Conservation (phyloP, 2,888 invertebrate species). For the Cantharis rustica region DNA sequence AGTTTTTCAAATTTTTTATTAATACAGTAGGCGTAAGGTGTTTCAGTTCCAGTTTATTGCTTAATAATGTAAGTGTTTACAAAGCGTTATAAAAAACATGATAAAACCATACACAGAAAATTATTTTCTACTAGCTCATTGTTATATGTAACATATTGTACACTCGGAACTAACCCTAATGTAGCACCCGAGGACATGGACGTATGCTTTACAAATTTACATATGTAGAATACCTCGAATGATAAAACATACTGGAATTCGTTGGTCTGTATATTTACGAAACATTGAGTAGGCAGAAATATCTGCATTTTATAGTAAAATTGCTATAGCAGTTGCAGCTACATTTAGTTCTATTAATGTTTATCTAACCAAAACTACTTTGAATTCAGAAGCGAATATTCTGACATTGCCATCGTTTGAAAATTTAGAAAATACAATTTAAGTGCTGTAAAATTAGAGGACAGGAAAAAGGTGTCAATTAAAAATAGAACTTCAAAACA, state of each 20-base stretch:
- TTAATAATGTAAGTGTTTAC: neutral
- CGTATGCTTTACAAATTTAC: slow-evolving; percentile 34
- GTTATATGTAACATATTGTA: slow-evolving; percentile 30
- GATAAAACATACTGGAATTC: slow-evolving; percentile 34
- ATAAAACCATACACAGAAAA: neutral
- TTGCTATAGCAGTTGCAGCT: neutral
- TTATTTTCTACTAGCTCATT: slow-evolving; percentile 14
- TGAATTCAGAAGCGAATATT: neutral
- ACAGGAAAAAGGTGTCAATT: slow-evolving; percentile 14
- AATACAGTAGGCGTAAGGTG: neutral
- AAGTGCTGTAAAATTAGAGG: neutral
- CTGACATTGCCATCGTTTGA: neutral
- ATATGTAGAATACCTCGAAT: slow-evolving; percentile 37
- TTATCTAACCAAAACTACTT: neutral
- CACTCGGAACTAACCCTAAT: slow-evolving; percentile 29
- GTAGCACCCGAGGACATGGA: slow-evolving; percentile 23
- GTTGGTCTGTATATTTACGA: slow-evolving; percentile 34
- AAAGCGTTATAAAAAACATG: neutral
- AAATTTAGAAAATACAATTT: neutral
- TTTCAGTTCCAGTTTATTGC: neutral
- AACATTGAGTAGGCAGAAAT: slow-evolving; percentile 30
- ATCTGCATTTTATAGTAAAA: slow-evolving; percentile 16
- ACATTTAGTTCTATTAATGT: neutral
- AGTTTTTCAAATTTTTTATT: neutral
- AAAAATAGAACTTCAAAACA: slow-evolving; percentile 9